Base-by-base conservation (phyloP, 2,113 vertebrate species). In the Triplophysa tibetana region DNA sequence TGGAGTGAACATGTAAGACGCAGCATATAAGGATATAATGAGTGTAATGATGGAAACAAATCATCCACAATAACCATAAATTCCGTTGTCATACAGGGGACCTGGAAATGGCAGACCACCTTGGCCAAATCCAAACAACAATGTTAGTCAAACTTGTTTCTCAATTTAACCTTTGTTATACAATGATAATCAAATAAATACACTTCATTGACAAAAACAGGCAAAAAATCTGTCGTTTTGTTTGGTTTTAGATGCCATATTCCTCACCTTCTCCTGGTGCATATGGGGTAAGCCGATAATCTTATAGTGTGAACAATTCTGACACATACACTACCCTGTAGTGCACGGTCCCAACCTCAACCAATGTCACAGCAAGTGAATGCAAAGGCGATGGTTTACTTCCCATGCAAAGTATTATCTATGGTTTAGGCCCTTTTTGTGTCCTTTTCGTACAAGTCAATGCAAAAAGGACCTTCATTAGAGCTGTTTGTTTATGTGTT, bases 51-150 rank as follows among this genome's bases (percentile, higher is more conserved):
- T 65, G 11, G n/a, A 72, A 12, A 63, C 16, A 2, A 9, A 45
- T 11, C 1, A 45, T 45, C 1, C 43, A 12, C 43, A 45, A 45
- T 8, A 75, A 76, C 24, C 10, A 69, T 16, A 70, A 29, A 52
- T 21, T 38, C 50, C 19, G 63, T 21, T 76, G 75, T 75, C 1
- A 70, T 85, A 10, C 83, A 99, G 98, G 96, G 98, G 96, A 77
- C 96, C 97, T 0, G 97, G 91, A 88, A 85, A 95, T 66, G 94
- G 96, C 0, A 97, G 96, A 70, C 94, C 97, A 88, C 98, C 96
- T 77, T 99, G 98, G 98, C 97, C 97, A 70, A 98, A 98, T 92
- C 97, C 97, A 80, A 98, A 96, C 92, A 98, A 98, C 90, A 98
- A 97, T 91, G 98, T 99, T 89, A 98, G 97, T 48, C 8, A 2